phyloP scores from a whole-genome alignment of 2,888 invertebrate genomes.

The Polylopha cassiicola region DNA sequence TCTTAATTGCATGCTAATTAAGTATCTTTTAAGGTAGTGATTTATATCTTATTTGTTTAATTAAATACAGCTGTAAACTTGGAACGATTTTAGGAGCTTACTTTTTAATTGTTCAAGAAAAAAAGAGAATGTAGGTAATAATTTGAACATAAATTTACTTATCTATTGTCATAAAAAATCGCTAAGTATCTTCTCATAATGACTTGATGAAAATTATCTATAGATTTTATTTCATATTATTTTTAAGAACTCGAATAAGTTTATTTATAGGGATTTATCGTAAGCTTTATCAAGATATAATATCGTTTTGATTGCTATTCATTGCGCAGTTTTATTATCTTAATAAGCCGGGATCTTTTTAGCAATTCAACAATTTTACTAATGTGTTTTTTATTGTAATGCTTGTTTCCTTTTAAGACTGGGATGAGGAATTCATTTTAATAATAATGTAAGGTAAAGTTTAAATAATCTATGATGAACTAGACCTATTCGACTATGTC shows the following conservation, averaged over 20 bases:
- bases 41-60: not conserved
- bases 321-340: constrained; percentile 5
- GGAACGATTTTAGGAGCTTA: too few relatives aligned
- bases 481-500: too few relatives aligned
- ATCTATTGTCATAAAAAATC: too few relatives aligned
- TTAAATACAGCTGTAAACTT: too few relatives aligned
- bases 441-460: not conserved
- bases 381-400: not conserved
- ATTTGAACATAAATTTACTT: too few relatives aligned
- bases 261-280: constrained; percentile 13
- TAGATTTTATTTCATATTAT: too few relatives aligned
- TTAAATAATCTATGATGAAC: constrained; percentile 21
- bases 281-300: constrained; percentile 9
- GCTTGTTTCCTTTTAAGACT: constrained; percentile 28
- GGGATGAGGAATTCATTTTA: not conserved
- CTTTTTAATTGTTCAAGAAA: too few relatives aligned
- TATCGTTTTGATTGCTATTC: constrained; percentile 8
- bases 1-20: constrained; percentile 6
- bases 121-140: too few relatives aligned
- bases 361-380: constrained; percentile 37
- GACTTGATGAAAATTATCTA: constrained; percentile 10
- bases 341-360: constrained; percentile 37
- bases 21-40: not conserved
- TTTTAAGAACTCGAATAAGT: too few relatives aligned
- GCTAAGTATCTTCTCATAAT: too few relatives aligned